Evolutionary conservation across 2,113 vertebrate genomes (phyloP).

Genomic region (Corythaixoides concolor): DNA sequence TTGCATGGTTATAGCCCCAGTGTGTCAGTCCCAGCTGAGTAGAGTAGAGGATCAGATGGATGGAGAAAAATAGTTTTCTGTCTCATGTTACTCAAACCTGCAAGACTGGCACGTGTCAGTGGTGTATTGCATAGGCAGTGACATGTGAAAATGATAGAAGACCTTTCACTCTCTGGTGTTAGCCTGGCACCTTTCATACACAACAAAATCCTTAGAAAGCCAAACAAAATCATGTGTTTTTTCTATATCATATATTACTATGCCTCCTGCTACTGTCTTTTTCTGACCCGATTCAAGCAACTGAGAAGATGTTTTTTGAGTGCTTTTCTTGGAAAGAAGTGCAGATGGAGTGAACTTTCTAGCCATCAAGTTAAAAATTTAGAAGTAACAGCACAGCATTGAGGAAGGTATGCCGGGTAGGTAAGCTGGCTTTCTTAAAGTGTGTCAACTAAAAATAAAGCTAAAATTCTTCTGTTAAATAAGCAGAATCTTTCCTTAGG

Average conservation of each 20-base stretch:
- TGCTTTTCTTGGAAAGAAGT: constrained; percentile 1
- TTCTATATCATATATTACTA: neutral
- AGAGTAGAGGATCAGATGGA: neutral
- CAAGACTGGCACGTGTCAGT: neutral
- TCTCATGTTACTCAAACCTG: neutral
- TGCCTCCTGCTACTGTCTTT: neutral
- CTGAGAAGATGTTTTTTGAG: neutral
- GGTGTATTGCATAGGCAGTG: neutral
- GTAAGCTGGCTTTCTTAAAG: neutral
- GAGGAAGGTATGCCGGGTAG: neutral
- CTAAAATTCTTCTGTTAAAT: constrained; percentile 46
- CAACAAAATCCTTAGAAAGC: neutral
- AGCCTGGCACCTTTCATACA: neutral
- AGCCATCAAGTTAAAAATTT: neutral
- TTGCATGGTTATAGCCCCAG: neutral
- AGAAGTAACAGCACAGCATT: neutral
- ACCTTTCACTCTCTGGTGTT: neutral
- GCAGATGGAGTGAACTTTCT: neutral
- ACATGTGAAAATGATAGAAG: neutral
- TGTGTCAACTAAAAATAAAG: neutral
- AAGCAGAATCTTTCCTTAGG: neutral
- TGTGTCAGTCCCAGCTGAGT: neutral
- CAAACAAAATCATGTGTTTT: neutral
- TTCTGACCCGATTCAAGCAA: neutral
- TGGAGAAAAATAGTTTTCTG: neutral